Conservation (phyloP, 1,140 invertebrate species). For the Pemphigus obesinymphae region DNA sequence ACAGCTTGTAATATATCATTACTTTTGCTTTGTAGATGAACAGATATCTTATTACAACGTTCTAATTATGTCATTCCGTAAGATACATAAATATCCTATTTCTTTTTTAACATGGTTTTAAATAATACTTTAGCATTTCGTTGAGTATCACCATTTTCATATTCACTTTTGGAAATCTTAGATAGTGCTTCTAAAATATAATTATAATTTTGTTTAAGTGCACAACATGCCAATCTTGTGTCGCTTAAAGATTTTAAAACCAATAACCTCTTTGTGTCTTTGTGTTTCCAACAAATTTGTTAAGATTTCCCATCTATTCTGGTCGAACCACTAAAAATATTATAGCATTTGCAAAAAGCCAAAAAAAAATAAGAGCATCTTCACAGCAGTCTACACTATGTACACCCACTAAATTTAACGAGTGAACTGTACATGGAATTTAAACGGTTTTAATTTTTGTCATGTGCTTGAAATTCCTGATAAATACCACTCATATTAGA, state of each 20-base stretch:
- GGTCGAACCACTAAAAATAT: background rate
- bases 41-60: too few relatives aligned
- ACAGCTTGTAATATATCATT: too few relatives aligned
- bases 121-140: too few relatives aligned
- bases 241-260: background rate
- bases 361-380: background rate
- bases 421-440: background rate
- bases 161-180: too few relatives aligned
- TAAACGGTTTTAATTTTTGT: background rate
- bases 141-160: too few relatives aligned
- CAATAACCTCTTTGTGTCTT: too few relatives aligned
- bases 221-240: background rate
- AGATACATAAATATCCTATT: too few relatives aligned
- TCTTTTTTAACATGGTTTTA: too few relatives aligned
- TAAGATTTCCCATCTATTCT: background rate
- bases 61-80: too few relatives aligned
- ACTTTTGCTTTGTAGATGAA: too few relatives aligned
- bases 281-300: background rate
- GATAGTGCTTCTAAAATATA: too few relatives aligned
- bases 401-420: too few relatives aligned
- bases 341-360: constrained; percentile 43
- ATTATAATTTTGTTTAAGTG: background rate
- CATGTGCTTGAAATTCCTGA: background rate
- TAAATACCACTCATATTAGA: background rate
- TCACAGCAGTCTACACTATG: constrained; percentile 19